Conservation (phyloP, 2,113 vertebrate species). For the Seriola quinqueradiata region DNA sequence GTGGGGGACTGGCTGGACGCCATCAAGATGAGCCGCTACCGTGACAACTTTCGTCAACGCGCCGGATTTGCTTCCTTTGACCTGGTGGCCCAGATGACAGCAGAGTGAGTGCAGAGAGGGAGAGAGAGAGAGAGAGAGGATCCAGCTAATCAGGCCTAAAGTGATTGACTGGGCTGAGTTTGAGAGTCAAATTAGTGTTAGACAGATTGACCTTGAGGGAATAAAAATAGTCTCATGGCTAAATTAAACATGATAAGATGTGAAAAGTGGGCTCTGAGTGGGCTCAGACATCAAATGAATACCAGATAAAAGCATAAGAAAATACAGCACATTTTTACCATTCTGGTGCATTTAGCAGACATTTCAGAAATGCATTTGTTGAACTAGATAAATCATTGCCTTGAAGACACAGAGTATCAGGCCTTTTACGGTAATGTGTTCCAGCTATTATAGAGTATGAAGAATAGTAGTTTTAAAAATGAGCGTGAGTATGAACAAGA, state of each 20-base stretch:
- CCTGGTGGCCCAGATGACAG: conserved; percentile 98
- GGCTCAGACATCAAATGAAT: conserved; percentile 4
- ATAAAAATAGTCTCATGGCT: conserved; percentile 43
- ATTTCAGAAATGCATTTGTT: not conserved
- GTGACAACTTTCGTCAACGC: conserved; percentile 98
- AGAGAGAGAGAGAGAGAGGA: not conserved
- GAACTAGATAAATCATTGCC: not conserved
- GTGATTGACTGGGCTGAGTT: conserved; percentile 59
- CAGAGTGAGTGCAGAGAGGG: conserved; percentile 91
- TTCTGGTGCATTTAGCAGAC: not conserved
- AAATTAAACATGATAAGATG: conserved; percentile 53
- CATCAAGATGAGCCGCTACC: conserved; percentile 99
- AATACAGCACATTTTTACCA: not conserved
- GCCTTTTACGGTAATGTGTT: not conserved
- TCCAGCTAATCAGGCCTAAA: conserved; percentile 55
- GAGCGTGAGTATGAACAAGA: not conserved
- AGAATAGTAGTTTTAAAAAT: not conserved
- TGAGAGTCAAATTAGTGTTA: conserved; percentile 62
- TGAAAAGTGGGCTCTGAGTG: conserved; percentile 5
- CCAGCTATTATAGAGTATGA: not conserved
- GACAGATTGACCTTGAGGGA: conserved; percentile 62
- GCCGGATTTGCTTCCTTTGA: conserved; percentile 98
- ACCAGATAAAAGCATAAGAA: not conserved
- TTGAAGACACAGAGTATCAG: not conserved
- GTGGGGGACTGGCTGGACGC: conserved; percentile 99